Evolutionary conservation across 2,113 vertebrate species (phyloP), one percentile per base, ranked within the genome.

Genomic region (Ochotona princeps): DNA sequence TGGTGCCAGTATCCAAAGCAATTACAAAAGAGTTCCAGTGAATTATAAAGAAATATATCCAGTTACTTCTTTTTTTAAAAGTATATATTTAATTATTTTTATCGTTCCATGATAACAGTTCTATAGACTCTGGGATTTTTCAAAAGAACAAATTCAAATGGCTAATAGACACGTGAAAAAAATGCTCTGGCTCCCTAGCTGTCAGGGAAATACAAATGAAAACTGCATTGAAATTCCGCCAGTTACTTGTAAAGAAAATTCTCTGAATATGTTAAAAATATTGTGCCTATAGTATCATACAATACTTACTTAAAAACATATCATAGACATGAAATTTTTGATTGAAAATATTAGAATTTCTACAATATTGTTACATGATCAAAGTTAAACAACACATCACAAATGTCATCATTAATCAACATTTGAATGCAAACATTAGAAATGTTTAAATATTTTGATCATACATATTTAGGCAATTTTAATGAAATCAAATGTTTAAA

Each of bases 401-500:
- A 85, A 83, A 83, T 76, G 66, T 30, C 35, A 83, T 32, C 8
- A 76, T 70, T 79, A 79, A 89, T 83, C 28, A 65, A 61, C 1
- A 89, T 61, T 75, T 85, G 14, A 94, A 91, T 26, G 5, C 0
- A 54, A 12, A 84, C 5, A 51, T 89, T 85, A 13, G 2, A 87
- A 86, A 13, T 76, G 7, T 61, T 89, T 94, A 85, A 84, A 66
- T 80, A 89, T 86, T 89, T 92, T 79, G 32, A 79, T 82, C 28
- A 86, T 69, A 86, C 0, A 79, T 65, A 32, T 7, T 76, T 76
- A 87, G 63, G 2, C 23, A 87, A 87, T 66, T 78, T 87, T 75
- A 87, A 87, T 89, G 35, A 92, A 96, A 91, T 79, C 1, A 89
- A 85, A 83, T 79, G 14, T 78, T 91, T 92, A 65, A 66, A 80